Conservation (phyloP, 2,888 invertebrate species). For the Cryptosula pallasiana region DNA sequence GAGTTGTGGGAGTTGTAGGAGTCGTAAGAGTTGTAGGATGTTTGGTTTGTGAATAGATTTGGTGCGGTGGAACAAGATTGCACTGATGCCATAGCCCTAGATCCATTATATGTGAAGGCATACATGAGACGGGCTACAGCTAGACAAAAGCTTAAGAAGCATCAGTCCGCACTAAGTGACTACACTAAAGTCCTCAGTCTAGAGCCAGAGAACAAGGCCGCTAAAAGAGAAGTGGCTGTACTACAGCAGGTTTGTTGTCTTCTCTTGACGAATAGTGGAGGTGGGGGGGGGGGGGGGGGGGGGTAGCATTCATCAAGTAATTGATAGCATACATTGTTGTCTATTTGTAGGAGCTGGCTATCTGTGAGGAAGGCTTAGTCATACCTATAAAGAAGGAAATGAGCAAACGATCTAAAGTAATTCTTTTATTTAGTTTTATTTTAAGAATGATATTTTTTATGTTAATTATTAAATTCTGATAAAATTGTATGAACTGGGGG, state of each 20-base stretch:
- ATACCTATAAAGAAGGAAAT: conserved; percentile 41
- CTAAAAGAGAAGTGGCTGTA: conserved; percentile 60
- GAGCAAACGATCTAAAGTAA: conserved; percentile 42
- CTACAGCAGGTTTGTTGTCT: conserved; percentile 55
- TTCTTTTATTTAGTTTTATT: not conserved
- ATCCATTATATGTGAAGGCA: conserved; percentile 54
- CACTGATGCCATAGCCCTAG: conserved; percentile 47
- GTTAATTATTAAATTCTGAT: too few species aligned
- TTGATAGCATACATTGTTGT: too few species aligned
- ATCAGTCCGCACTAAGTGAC: conserved; percentile 68
- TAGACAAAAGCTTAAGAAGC: conserved; percentile 66
- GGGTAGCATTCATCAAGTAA: too few species aligned
- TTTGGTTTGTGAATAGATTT: too few species aligned
- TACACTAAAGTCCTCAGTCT: conserved; percentile 65
- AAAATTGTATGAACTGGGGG: too few species aligned
- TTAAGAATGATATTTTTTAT: too few species aligned
- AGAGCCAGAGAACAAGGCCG: conserved; percentile 74
- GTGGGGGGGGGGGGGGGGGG: too few species aligned
- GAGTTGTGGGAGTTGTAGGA: too few species aligned
- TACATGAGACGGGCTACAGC: conserved; percentile 34
- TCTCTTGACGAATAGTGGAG: too few species aligned
- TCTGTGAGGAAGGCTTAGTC: conserved; percentile 33
- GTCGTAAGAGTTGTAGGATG: too few species aligned
- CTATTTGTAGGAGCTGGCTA: not conserved
- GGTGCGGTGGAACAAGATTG: conserved; percentile 54